Base-by-base conservation (phyloP, 1,140 invertebrate species). In the Ylistrum balloti region DNA sequence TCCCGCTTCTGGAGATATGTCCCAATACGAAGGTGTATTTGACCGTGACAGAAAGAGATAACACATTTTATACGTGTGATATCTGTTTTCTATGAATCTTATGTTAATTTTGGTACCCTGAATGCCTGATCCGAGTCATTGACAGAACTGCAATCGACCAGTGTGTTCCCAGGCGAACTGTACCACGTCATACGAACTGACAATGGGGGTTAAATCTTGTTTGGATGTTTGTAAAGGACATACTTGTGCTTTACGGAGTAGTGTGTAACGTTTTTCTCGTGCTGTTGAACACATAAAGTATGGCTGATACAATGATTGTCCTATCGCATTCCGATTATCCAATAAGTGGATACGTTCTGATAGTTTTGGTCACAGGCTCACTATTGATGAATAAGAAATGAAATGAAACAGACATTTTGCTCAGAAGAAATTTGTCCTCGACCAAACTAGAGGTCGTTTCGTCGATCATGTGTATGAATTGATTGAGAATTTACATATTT, bases 191-290 rank as follows among this genome's bases (percentile, higher is more conserved):
- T n/a, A 74, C 56, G 56, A 7, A n/a, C 56, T 74, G n/a, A 9
- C 56, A 74, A 28, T 74, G 56, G 17, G 9, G n/a, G 56, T 74
- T 28, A 28, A n/a, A 74, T 74, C 56, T 74, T 74, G 56, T 28
- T 74, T 5, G 56, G 56, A 74, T n/a, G 56, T 74, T 74, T 74
- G 41, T 74, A 74, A 74, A 74, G n/a, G 56, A 74, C 56, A 74
- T 74, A 74, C 56, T 22, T 5, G 28, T 28, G n/a, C 56, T 74
- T n/a, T 11, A 74, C n/a, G 13, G 56, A 74, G 22, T 74, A 28
- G n/a, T n/a, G 9, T 74, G 13, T 74, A 74, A 1, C 22, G 11
- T 74, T 74, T 28, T 74, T 28, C 56, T 74, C 56, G 56, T 74
- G 56, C 56, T 74, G 9, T 74, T 28, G 20, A 74, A 74, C 56